phyloP scores from a whole-genome alignment of 92 coral and sea anemone species.

The Zoanthus gigantus region DNA sequence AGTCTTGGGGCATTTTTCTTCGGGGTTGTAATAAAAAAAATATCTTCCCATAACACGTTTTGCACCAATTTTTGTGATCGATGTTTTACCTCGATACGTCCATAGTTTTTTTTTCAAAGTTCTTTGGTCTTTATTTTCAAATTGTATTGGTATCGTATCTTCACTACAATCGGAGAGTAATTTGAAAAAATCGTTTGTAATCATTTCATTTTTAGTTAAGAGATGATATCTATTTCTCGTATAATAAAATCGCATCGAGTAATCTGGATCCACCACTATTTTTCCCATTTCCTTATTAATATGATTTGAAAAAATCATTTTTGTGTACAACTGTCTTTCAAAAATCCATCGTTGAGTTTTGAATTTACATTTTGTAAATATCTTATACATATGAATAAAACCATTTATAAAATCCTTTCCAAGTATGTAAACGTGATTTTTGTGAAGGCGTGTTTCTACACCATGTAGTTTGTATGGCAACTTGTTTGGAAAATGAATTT shows the following conservation, averaged over 20 bases:
- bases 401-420: background rate
- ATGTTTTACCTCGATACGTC: background rate
- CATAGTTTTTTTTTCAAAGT: background rate
- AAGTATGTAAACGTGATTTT: background rate
- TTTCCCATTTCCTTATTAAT: constrained; percentile 7
- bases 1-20: background rate
- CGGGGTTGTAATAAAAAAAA: background rate
- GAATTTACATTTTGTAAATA: background rate
- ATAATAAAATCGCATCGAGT: constrained; percentile 2
- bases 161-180: background rate
- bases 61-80: constrained; percentile 1
- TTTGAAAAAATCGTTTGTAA: background rate
- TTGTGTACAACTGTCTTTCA: background rate
- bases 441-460: background rate
- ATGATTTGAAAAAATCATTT: background rate
- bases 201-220: background rate
- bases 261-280: background rate
- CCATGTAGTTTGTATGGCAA: background rate
- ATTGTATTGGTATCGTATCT: background rate
- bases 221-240: background rate
- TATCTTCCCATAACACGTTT: background rate
- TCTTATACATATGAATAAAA: background rate
- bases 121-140: background rate
- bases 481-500: background rate
- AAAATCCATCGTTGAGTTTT: background rate